Base-by-base conservation (phyloP, 2,888 invertebrate species). In the Bembecia ichneumoniformis region DNA sequence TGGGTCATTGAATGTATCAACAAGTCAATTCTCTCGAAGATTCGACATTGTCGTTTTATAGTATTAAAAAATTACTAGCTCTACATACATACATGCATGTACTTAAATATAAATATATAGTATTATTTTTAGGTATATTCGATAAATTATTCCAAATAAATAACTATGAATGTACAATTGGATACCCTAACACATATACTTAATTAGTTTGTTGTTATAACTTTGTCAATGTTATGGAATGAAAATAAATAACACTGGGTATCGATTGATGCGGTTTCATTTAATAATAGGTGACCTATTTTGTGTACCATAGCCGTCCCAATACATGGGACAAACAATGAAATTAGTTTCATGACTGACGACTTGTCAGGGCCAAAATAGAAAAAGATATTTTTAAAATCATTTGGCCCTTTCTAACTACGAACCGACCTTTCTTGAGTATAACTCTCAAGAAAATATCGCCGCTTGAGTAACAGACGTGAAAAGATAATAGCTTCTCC, bases 51-150 rank as follows among this genome's bases (percentile, higher is more conserved):
- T 44, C 16, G 15, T 44, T 44, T 13, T 28, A 28, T 46, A 20
- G 20, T 46, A 28, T 46, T 28, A 28, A 28, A 46, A 20, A 46
- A 11, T 11, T 46, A 20, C 28, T n/a, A 11, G 54, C 82, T 86
- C 82, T 86, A 81, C 82, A 82, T 84, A 81, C 82, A 82, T 84
- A 83, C 84, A 82, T 82, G 77, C 77, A 75, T 75, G 66, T 71
- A 53, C 9, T 28, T 28, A 28, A 28, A 73, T 68, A 61, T n/a
- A 28, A 46, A 64, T 59, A 59, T 63, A 61, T 66, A 61, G 56
- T 58, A 56, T 55, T 58, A 69, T 61, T 71, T 66, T 64, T 77
- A 74, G 67, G 65, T 55, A 44, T 72, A 62, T 61, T 56, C 20
- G 54, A 49, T 57, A 55, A 71, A 64, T 59, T 70, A 71, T 67